Conservation (phyloP, 2,797 vertebrate genomes). For the Sebastolobus altivelis region DNA sequence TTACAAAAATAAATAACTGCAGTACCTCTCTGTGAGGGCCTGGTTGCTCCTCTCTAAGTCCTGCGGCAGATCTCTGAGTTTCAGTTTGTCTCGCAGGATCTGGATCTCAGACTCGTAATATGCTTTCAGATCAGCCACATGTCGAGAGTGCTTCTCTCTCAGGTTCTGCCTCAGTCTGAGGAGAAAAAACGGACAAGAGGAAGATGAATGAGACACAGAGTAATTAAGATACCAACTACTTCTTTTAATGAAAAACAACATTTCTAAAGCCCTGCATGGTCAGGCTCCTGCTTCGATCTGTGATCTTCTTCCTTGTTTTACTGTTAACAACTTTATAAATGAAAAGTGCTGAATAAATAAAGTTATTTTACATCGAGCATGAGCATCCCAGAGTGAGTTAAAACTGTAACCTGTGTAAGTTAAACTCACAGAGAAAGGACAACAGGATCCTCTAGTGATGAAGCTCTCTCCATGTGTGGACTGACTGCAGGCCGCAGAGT, state of each 20-base stretch:
- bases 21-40: constrained; percentile 88
- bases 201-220: not conserved
- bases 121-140: constrained; percentile 92
- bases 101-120: constrained; percentile 96
- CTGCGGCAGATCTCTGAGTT: constrained; percentile 82
- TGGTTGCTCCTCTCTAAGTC: constrained; percentile 90
- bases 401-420: not conserved
- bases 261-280: not conserved
- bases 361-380: not conserved
- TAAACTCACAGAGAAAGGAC: constrained; percentile 92
- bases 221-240: not conserved
- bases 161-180: constrained; percentile 92
- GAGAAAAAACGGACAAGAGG: not conserved
- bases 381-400: not conserved
- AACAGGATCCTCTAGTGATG: constrained; percentile 91
- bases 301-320: not conserved
- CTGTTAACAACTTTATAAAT: not conserved
- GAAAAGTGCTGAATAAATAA: not conserved
- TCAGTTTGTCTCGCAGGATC: constrained; percentile 89
- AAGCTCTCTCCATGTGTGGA: constrained; percentile 75
- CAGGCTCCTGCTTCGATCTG: not conserved
- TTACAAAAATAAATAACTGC: not conserved
- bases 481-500: constrained; percentile 54
- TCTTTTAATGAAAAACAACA: not conserved
- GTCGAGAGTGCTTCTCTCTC: constrained; percentile 94